A percentile compares a stretch with the other conserved stretches of the same genome.
These are phyloP conservation scores for Thunnus maccoyii DNA, from an alignment of 2,113 vertebrate species.

Conservation along the genomic window DNA sequence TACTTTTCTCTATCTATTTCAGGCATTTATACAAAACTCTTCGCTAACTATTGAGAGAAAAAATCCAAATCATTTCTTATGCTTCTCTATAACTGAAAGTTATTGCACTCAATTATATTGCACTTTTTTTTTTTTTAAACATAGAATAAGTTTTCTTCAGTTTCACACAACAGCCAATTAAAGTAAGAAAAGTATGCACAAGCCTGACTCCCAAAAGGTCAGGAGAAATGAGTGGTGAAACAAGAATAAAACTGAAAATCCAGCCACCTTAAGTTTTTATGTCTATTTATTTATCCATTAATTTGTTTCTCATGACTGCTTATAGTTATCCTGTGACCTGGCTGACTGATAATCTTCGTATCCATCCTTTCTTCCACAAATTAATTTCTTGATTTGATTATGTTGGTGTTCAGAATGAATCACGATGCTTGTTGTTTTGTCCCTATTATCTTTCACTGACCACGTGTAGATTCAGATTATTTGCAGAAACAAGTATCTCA, in stretches of 20 bases:
- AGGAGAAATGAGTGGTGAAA: too few relatives aligned
- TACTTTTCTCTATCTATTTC: too few relatives aligned
- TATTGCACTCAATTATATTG: too few relatives aligned
- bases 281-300: neutral
- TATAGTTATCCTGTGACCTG: neutral
- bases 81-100: too few relatives aligned
- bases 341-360: neutral
- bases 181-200: too few relatives aligned
- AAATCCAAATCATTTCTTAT: too few relatives aligned
- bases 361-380: neutral
- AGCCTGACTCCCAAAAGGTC: too few relatives aligned
- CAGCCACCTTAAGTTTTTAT: neutral
- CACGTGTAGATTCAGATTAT: neutral
- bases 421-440: neutral
- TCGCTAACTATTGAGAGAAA: too few relatives aligned
- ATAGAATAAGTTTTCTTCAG: too few relatives aligned
- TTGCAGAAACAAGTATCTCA: neutral
- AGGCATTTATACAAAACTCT: too few relatives aligned
- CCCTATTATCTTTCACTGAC: neutral
- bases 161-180: too few relatives aligned
- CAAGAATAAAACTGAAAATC: neutral
- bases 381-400: conserved; percentile 33
- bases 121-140: too few relatives aligned
- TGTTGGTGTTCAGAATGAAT: conserved; percentile 12
- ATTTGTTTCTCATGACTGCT: conserved; percentile 20